A percentile compares a stretch with the other conserved stretches of the same genome.
Conservation (phyloP, 1,140 invertebrate genomes). For the Adoxophyes honmai region DNA sequence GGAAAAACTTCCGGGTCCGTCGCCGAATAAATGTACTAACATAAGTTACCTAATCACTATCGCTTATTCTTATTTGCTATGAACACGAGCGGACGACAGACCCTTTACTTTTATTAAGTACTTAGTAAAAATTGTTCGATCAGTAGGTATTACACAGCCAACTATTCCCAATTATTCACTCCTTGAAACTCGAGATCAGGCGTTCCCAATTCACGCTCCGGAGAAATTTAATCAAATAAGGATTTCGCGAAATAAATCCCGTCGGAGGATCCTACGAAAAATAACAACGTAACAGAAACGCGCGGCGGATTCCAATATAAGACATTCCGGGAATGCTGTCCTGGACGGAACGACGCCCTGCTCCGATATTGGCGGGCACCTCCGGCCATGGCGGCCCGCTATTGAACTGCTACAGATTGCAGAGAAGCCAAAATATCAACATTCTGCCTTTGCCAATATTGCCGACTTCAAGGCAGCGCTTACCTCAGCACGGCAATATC, state of each 20-base stretch:
- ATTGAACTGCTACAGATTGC: neutral
- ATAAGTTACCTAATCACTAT: too few relatives aligned
- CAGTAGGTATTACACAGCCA: too few relatives aligned
- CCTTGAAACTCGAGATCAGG: neutral
- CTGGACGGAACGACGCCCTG: neutral
- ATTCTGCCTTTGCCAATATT: neutral
- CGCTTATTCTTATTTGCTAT: too few relatives aligned
- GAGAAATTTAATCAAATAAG: slow-evolving; percentile 6
- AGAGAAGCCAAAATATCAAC: neutral
- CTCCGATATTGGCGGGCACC: slow-evolving; percentile 19
- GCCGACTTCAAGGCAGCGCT: too few relatives aligned
- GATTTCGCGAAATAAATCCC: slow-evolving; percentile 4
- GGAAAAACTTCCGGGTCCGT: too few relatives aligned
- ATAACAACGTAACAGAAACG: slow-evolving; percentile 17
- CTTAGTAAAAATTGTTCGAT: too few relatives aligned
- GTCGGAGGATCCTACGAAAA: neutral
- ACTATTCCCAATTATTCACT: too few relatives aligned
- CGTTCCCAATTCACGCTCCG: slow-evolving; percentile 10
- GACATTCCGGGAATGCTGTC: slow-evolving; percentile 28
- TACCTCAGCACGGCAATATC: too few relatives aligned
- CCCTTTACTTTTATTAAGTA: too few relatives aligned
- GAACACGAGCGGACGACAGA: too few relatives aligned
- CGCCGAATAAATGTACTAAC: too few relatives aligned
- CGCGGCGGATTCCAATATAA: slow-evolving; percentile 38
- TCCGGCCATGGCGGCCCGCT: slow-evolving; percentile 13